These are phyloP conservation scores for Dascyllus trimaculatus DNA, from an alignment of 2,113 vertebrate genomes.

Conservation along the genomic window DNA sequence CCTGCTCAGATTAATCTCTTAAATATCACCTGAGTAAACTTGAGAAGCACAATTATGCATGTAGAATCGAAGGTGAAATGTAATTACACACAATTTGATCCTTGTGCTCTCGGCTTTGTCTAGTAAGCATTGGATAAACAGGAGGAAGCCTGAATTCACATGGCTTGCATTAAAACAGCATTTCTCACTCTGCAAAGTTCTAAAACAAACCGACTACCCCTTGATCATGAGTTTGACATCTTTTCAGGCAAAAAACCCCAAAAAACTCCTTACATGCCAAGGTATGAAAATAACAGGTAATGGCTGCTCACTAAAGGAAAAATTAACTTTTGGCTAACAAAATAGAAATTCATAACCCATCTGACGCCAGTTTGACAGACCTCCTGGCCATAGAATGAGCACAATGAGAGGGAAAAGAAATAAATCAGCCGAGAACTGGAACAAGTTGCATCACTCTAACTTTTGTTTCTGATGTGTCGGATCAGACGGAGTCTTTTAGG, in stretches of 20 bases:
- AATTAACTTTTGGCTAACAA: constrained; percentile 75
- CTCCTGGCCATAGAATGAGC: constrained; percentile 63
- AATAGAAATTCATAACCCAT: constrained; percentile 64
- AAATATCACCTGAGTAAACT: constrained; percentile 30
- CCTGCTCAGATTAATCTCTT: constrained; percentile 19
- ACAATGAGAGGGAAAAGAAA: constrained; percentile 27
- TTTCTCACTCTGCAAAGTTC: constrained; percentile 41
- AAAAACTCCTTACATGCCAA: constrained; percentile 37
- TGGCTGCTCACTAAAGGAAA: constrained; percentile 58
- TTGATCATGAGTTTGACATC: constrained; percentile 57
- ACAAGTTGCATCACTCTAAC: constrained; percentile 65
- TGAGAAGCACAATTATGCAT: constrained; percentile 19
- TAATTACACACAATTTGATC: constrained; percentile 21
- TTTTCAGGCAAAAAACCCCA: constrained; percentile 8
- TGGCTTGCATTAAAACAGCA: constrained; percentile 20
- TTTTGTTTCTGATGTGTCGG: constrained; percentile 66
- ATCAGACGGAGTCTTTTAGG: constrained; percentile 48
- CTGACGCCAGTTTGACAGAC: constrained; percentile 76
- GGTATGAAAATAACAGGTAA: constrained; percentile 71
- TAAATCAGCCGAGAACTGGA: constrained; percentile 66
- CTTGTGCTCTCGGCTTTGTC: not conserved
- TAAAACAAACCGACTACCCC: constrained; percentile 38
- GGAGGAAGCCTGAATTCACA: constrained; percentile 14
- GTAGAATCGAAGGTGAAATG: constrained; percentile 22
- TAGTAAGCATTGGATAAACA: constrained; percentile 23